Conservation (phyloP, 2,113 vertebrate species). For the Lanius collurio region DNA sequence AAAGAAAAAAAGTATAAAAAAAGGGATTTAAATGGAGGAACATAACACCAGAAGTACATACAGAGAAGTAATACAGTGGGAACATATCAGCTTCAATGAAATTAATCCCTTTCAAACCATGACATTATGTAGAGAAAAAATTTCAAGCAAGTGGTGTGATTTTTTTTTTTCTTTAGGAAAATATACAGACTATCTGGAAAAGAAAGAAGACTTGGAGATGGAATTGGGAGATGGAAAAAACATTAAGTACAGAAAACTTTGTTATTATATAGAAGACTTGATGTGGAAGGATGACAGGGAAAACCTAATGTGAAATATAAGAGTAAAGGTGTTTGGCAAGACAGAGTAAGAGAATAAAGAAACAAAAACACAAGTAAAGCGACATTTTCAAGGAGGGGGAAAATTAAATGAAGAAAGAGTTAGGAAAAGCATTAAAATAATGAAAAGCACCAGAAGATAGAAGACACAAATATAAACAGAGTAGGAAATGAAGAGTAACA, state of each 20-base stretch:
- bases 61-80: neutral
- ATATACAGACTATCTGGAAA: neutral
- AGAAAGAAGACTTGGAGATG: neutral
- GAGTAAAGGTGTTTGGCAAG: neutral
- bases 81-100: neutral
- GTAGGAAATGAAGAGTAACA: neutral
- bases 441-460: neutral
- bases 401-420: neutral
- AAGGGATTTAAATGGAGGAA: neutral
- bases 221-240: neutral
- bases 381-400: neutral
- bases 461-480: neutral
- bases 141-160: neutral
- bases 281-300: rapidly evolving
- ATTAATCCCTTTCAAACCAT: neutral
- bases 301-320: neutral
- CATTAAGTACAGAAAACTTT: neutral
- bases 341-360: neutral
- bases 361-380: neutral
- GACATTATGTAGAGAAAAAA: neutral
- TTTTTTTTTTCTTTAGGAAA: neutral
- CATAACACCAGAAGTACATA: neutral
- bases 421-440: neutral
- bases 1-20: neutral
- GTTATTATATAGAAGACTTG: neutral